Percentiles rank a stretch among this genome's conserved stretches.
Conservation (phyloP, 2,888 invertebrate species). For the Aphrophora alni region DNA sequence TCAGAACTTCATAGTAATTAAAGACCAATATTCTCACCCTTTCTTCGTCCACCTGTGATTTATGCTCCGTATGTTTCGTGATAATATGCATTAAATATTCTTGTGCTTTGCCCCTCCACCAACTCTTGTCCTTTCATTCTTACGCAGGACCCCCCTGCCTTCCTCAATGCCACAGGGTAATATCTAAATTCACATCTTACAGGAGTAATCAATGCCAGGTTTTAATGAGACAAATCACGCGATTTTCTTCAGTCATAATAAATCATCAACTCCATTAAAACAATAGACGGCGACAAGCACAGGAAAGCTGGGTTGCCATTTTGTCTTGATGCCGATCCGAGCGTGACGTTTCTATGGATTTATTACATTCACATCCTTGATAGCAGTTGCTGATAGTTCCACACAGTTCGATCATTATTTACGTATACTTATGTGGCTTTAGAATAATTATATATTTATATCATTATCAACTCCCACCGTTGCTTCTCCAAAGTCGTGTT, state of each 20-base stretch:
- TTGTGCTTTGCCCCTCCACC: neutral
- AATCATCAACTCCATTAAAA: conserved; percentile 27
- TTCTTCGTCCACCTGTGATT: neutral
- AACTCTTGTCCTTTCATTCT: conserved; percentile 4
- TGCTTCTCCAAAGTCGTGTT: neutral
- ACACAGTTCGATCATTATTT: conserved; percentile 2
- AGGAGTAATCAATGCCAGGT: conserved; percentile 37
- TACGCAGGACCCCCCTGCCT: neutral
- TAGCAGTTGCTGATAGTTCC: neutral
- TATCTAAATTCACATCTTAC: conserved; percentile 46
- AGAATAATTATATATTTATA: neutral
- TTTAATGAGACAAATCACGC: conserved; percentile 41
- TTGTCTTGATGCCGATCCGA: conserved; percentile 6
- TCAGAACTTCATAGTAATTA: neutral
- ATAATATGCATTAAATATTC: neutral
- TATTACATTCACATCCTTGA: conserved; percentile 3
- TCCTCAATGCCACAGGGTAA: conserved; percentile 36
- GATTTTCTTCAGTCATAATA: conserved; percentile 26
- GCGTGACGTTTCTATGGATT: conserved; percentile 6
- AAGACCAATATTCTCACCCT: neutral
- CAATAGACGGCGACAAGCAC: neutral
- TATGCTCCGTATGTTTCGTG: neutral
- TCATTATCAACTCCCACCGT: neutral
- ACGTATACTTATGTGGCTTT: neutral
- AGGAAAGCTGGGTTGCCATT: neutral